Base-by-base conservation (phyloP, 2,113 vertebrate genomes). In the Psettodes erumei region DNA sequence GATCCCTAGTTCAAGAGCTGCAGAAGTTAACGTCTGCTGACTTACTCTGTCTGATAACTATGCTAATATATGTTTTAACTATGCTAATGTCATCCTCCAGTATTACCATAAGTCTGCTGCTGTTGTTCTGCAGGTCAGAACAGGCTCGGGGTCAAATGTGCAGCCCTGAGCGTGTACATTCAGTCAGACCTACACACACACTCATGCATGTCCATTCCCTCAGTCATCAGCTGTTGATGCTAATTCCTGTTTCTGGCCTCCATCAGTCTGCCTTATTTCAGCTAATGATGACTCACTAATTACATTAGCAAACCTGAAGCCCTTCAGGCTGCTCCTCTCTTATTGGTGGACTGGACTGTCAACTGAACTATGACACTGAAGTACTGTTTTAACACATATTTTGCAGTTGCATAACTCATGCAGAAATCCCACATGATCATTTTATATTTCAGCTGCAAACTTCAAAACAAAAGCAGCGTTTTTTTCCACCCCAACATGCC, bases 201-300 rank as follows among this genome's bases (percentile, higher is more conserved):
- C 48, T 54, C 40, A 59, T n/a, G 51, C 25, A 40, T 45, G 4
- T 13, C 62, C 79, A 42, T 56, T 47, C 67, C 48, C 71, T 55
- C 47, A 50, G 43, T 78, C 59, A 67, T 82, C 79, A 88, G 87
- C 81, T 88, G 87, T 23, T 77, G 53, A 69, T 83, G 82, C 56
- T 72, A 82, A 89, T 86, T 67, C 61, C 53, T 64, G 63, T 4
- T 15, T 72, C 42, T 76, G 79, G 69, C 79, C 65, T 63, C 38
- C 33, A 68, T 82, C 66, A 56, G 23, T 47, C 32, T 12, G 69
- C 40, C 61, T 54, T 27, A 51, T 61, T 40, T 59, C 51, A 43
- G 73, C 77, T 80, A 62, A 6, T 76, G 60, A 89, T 77, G 18
- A 74, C 54, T 67, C 70, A 73, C 35, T 87, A 74, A 82, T 81